These are phyloP conservation scores for Piliocolobus tephrosceles DNA, from an alignment of 2,113 vertebrate genomes.

Conservation along the genomic window DNA sequence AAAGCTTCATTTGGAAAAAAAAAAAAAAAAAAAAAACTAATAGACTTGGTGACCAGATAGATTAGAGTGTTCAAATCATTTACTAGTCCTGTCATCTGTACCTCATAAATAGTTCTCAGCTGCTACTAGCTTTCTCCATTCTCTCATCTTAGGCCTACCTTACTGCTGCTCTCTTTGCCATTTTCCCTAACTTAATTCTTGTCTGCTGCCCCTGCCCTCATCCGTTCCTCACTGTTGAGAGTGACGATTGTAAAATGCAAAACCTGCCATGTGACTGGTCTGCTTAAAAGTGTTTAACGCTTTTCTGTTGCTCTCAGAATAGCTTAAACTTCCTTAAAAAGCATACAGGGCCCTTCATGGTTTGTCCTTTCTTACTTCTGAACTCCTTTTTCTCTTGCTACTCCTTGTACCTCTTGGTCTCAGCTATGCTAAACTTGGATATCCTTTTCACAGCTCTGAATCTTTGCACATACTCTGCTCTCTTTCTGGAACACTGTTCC, in stretches of 20 bases:
- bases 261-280: neutral
- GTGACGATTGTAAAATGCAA: neutral
- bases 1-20: neutral
- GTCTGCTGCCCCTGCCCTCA: too few species aligned
- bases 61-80: neutral
- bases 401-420: neutral
- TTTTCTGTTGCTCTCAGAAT: neutral
- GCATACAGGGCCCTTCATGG: neutral
- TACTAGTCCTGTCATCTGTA: neutral
- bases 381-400: neutral
- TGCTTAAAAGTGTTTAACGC: neutral
- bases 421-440: neutral
- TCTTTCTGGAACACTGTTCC: neutral
- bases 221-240: neutral
- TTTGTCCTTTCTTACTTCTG: neutral
- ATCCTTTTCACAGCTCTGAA: neutral
- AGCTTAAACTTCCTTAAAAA: conserved; percentile 6
- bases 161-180: neutral
- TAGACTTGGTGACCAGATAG: neutral
- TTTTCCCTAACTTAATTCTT: neutral
- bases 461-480: neutral
- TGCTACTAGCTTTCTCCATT: neutral
- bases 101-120: neutral
- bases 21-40: neutral
- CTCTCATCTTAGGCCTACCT: neutral